Evolutionary conservation across 2,797 vertebrate genomes (phyloP).

Genomic region (Harpagifer antarcticus): DNA sequence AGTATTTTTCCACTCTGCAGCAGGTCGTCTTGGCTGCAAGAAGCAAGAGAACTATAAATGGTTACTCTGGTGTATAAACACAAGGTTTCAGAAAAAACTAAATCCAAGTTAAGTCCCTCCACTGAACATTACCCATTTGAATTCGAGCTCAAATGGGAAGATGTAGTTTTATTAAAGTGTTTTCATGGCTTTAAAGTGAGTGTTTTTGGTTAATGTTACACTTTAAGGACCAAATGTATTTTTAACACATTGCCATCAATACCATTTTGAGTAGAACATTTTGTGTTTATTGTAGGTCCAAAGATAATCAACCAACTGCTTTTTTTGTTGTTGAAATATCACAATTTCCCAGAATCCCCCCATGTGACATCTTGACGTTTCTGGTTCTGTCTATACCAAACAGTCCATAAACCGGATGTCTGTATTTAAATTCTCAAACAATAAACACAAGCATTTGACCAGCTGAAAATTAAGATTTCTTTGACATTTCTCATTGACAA

Average conservation of each 20-base stretch:
- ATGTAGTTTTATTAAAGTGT: too few species aligned
- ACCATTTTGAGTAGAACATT: neutral
- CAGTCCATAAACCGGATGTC: neutral
- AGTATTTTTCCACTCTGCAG: neutral
- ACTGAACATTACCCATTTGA: neutral
- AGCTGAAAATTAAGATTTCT: too few species aligned
- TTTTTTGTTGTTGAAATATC: neutral
- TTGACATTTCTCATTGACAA: too few species aligned
- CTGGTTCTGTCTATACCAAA: too few species aligned
- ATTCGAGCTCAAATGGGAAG: neutral
- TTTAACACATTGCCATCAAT: neutral
- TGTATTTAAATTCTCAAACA: neutral
- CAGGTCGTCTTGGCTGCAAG: constrained; percentile 6
- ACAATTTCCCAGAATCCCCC: neutral
- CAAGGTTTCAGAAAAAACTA: neutral
- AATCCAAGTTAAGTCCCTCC: neutral
- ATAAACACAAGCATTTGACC: too few species aligned
- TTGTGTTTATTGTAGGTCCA: neutral
- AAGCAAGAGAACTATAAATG: too few species aligned
- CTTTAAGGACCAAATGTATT: neutral
- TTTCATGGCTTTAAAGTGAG: neutral
- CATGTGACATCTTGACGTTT: neutral
- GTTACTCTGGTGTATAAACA: neutral
- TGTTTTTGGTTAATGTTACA: neutral
- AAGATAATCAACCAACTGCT: neutral